Base-by-base conservation (phyloP, 2,797 vertebrate species). In the Oreortyx pictus region DNA sequence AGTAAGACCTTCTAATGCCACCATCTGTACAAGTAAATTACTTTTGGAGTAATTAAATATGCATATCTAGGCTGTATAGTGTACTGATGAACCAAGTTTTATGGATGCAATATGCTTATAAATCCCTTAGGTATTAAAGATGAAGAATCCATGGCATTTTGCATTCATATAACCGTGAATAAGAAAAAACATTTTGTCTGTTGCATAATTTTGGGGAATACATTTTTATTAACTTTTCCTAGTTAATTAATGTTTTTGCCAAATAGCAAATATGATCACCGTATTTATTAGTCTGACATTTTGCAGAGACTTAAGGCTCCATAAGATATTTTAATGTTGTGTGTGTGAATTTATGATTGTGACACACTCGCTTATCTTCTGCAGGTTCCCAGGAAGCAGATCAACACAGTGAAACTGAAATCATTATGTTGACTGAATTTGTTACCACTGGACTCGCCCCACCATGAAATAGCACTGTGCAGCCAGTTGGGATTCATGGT, bases 1-100 rank as follows among this genome's bases (percentile, higher is more conserved):
- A 98, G 96, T 96, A 97, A 97, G 96, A 96, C 96, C 95, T 95
- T 96, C 97, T 97, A 97, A 98, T 98, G 96, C 97, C 95, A 95
- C 97, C 96, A 98, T 98, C 97, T 97, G 97, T 97, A 97, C 90
- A 60, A 97, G 96, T 95, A 97, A 98, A 98, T 98, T 97, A 97
- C 95, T 97, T 97, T 97, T 94, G 94, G 90, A 96, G 94, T 97
- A 97, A 98, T 98, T 98, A 98, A 98, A 97, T 98, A 97, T 98
- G 97, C 97, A 97, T 97, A 97, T 98, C 98, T 97, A 96, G 94
- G 96, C 96, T 97, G 94, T 75, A 89, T 97, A 96, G 97, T 97
- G 92, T 97, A 97, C 97, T 97, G 97, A 98, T 96, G 97, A 97
- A 98, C 95, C 95, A 94, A 96, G 90, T 97, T 97, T 98, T 98